Base-by-base conservation (phyloP, 2,113 vertebrate species). In the Gavialis gangeticus region DNA sequence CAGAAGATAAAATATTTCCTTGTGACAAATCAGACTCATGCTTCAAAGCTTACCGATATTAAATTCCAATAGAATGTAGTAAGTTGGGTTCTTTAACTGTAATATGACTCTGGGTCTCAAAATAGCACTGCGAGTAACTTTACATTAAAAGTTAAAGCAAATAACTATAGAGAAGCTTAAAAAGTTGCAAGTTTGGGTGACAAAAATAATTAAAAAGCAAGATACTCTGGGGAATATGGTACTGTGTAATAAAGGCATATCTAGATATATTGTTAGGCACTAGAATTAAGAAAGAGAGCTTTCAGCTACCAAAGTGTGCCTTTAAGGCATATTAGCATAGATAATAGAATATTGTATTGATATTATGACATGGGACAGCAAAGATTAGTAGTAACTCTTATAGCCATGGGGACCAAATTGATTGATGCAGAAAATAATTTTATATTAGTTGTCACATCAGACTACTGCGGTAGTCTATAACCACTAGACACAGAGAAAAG, bases 181-280 rank as follows among this genome's bases (percentile, higher is more conserved):
- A 89, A 83, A 37, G 12, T 46, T 25, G 18, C 84, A 34, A 71
- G 7, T 22, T 22, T 85, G 55, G 75, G 55, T 90, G 79, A 66
- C 78, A 92, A 90, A 82, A 78, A 69, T n/a, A 91, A 84, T 83
- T 93, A 94, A 94, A 91, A 77, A 90, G 67, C 87, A 92, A 92
- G 82, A 93, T 55, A 60, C 58, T 76, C 10, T 0, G 10, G 55
- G 5, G 60, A 92, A 93, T 25, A 2, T 46, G 22, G 24, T 73
- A 89, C 81, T 34, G 37, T 46, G 18, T 75, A 81, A 81, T 76
- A 89, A 85, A 3, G 5, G 90, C 83, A 75, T 46, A 64, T 60
- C 67, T 81, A 93, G 69, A 37, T 7, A 8, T 73, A 63, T 37
- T 94, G 73, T 79, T 94, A 79, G 64, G 82, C 55, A 82, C 60